A percentile compares a stretch with the other conserved stretches of the same genome.
phyloP scores from a whole-genome alignment of 2,888 invertebrate species.

The Gisinianus flammeolus region DNA sequence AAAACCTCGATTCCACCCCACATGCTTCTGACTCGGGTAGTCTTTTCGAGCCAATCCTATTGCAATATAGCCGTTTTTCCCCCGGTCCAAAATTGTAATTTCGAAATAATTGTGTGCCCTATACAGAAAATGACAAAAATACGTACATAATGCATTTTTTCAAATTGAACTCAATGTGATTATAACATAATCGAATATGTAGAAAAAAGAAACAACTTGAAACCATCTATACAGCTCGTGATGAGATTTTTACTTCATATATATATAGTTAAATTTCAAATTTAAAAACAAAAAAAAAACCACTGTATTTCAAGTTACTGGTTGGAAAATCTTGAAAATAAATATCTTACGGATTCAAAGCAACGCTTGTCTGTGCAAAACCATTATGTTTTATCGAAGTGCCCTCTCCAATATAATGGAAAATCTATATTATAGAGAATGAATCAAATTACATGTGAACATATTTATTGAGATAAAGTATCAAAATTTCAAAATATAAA shows the following conservation, averaged over 20 bases:
- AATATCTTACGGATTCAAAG: constrained; percentile 62
- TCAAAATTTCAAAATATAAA: neutral
- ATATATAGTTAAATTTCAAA: neutral
- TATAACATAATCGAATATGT: too few relatives aligned
- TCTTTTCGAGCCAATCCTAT: constrained; percentile 66
- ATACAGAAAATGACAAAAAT: neutral
- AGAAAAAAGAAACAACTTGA: too few relatives aligned
- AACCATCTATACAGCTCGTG: too few relatives aligned
- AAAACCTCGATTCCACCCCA: constrained; percentile 65
- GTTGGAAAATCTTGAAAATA: too few relatives aligned
- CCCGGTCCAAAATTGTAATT: constrained; percentile 66
- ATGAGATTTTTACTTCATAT: too few relatives aligned
- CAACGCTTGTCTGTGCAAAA: constrained; percentile 65
- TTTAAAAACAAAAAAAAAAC: neutral
- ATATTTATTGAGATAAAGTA: too few relatives aligned
- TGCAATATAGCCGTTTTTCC: constrained; percentile 66
- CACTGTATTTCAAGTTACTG: too few relatives aligned
- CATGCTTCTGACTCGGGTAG: constrained; percentile 65
- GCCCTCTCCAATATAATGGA: constrained; percentile 66
- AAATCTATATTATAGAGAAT: constrained; percentile 60
- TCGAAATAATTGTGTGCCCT: constrained; percentile 66
- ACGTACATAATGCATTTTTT: neutral
- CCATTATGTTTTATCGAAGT: constrained; percentile 66
- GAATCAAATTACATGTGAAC: constrained; percentile 13
- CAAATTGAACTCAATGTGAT: too few relatives aligned